Conservation (phyloP, 2,113 vertebrate genomes). For the Lophura nycthemera region DNA sequence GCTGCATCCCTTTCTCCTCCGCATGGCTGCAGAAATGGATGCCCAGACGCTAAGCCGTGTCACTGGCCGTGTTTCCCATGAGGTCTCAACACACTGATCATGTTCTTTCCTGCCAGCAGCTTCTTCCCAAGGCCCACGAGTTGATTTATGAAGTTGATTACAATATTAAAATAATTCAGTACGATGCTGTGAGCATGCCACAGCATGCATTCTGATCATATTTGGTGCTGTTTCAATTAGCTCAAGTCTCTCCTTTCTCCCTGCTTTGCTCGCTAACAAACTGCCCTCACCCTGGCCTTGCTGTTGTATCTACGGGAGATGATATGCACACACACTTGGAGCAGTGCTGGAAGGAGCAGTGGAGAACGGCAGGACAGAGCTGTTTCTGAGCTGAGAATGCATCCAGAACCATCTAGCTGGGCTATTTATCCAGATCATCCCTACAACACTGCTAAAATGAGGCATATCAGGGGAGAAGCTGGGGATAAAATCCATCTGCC, state of each 20-base stretch:
- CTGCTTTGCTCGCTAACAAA: slow-evolving; percentile 11
- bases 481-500: slow-evolving; percentile 3
- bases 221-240: slow-evolving; percentile 1
- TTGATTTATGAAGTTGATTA: slow-evolving; percentile 62
- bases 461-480: slow-evolving; percentile 12
- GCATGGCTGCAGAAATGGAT: background rate
- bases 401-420: slow-evolving; percentile 31
- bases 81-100: background rate
- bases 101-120: background rate
- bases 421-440: slow-evolving; percentile 29
- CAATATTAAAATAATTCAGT: slow-evolving; percentile 11
- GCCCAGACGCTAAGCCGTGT: background rate
- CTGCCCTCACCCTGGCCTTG: background rate
- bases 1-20: background rate
- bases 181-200: background rate
- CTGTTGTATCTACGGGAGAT: background rate
- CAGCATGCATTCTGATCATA: background rate
- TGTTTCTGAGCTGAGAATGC: slow-evolving; percentile 18
- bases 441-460: slow-evolving; percentile 27
- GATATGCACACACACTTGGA: background rate
- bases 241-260: background rate
- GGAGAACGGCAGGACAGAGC: background rate
- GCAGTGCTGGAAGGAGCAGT: background rate
- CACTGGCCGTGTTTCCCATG: slow-evolving; percentile 37
- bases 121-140: background rate